Evolutionary conservation across 2,888 invertebrate species (phyloP), one percentile per base, ranked within the genome.

Genomic region (Eupsilia transversa): DNA sequence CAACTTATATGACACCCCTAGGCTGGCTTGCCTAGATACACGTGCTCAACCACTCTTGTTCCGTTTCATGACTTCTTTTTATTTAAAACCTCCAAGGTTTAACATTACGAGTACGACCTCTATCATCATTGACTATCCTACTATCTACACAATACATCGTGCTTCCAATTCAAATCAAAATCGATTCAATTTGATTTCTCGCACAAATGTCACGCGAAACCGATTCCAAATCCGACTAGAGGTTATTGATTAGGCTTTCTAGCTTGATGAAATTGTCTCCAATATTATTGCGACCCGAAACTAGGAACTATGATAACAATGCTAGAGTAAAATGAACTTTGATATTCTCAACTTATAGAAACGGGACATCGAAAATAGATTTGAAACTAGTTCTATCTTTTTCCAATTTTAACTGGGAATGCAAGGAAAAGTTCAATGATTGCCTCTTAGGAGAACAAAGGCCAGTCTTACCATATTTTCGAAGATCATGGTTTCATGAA

Each of bases 151-250:
- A 54, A 46, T 33, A 57, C 56, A 57, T 72, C 56, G 17, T 63
- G 71, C 54, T 65, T 72, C 27, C 54, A 73, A 69, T 75, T 70
- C 27, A 72, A 63, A 74, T 54, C 56, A 27, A 74, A 61, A 49
- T 72, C 49, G 64, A 52, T 72, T 78, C 41, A 49, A 78, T 74
- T 71, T 49, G 59, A 70, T 52, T 71, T 73, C 61, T 74, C 63
- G 17, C 41, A 54, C 43, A 75, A 76, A 68, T 66, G 60, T 74
- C 75, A 81, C 60, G 69, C n/a, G 41, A 73, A 72, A 72, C 41
- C 33, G 49, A 68, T 68, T 69, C 60, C 67, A 38, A 67, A 74
- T 30, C 38, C 20, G 27, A 54, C 46, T 43, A 60, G 23, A 59
- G 41, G 49, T 56, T 71, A 72, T 74, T 68, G 65, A 61, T 69